Percentiles rank a stretch among this genome's conserved stretches.
phyloP scores from a whole-genome alignment of 1,140 invertebrate species.

The Ptiloglossa arizonensis region DNA sequence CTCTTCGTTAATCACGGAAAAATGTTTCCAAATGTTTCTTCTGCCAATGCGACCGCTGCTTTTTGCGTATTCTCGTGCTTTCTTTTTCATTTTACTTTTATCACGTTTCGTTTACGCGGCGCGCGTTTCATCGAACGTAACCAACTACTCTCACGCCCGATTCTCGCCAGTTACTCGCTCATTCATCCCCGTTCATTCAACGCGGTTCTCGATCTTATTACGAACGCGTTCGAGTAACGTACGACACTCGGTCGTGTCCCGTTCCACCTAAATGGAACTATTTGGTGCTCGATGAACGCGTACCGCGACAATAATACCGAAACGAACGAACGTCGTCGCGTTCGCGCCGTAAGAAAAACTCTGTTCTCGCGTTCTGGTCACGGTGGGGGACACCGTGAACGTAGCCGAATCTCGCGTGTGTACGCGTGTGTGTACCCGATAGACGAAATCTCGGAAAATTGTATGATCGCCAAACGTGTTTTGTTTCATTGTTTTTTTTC shows the following conservation, averaged over 20 bases:
- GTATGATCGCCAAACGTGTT: slow-evolving; percentile 30
- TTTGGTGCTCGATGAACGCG: neutral
- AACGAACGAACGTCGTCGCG: slow-evolving; percentile 3
- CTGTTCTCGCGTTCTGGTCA: slow-evolving; percentile 6
- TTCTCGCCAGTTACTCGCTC: slow-evolving; percentile 1
- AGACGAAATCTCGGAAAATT: slow-evolving; percentile 21
- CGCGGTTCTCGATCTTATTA: neutral
- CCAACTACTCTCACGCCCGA: neutral
- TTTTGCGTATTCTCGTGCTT: neutral
- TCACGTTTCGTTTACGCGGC: neutral
- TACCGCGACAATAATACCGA: slow-evolving; percentile 5
- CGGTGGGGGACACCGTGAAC: slow-evolving; percentile 28
- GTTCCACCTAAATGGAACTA: neutral
- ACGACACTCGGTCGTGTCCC: neutral
- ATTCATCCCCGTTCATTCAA: slow-evolving; percentile 2
- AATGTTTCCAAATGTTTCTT: neutral
- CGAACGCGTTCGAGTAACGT: neutral
- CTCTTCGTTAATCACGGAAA: slow-evolving; percentile 25
- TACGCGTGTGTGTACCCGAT: slow-evolving; percentile 8
- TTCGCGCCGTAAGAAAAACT: slow-evolving; percentile 1
- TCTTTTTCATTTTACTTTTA: neutral
- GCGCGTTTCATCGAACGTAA: neutral
- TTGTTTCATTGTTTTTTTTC: neutral
- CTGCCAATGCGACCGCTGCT: neutral
- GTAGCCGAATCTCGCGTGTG: neutral